A percentile compares a stretch with the other conserved stretches of the same genome.
Evolutionary conservation across 2,888 invertebrate genomes (phyloP).

Genomic region (Hirtodrosophila alboralis): DNA sequence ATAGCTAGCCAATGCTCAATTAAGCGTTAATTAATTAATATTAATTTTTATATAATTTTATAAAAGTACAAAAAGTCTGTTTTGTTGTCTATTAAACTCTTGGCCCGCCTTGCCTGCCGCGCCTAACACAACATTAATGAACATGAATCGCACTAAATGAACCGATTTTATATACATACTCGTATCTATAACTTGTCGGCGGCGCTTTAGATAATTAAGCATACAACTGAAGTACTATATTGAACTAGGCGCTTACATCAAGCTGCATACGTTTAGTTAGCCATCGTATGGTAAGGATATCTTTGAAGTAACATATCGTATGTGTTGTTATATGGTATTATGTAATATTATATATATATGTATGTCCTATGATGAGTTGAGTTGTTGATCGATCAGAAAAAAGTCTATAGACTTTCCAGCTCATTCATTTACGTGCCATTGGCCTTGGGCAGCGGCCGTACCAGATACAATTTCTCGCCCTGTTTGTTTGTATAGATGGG

Average conservation of each 20-base stretch:
- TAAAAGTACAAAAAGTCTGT: conserved; percentile 75
- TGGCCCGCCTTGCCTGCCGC: conserved; percentile 1
- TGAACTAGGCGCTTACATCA: conserved; percentile 26
- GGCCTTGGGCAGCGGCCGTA: conserved; percentile 93
- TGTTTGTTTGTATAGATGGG: conserved; percentile 99
- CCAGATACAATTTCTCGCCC: conserved; percentile 98
- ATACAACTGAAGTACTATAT: conserved; percentile 32
- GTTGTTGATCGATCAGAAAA: too few relatives aligned
- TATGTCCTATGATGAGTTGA: conserved; percentile 42
- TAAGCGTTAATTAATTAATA: conserved; percentile 57
- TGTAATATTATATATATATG: conserved; percentile 56
- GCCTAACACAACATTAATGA: conserved; percentile 3
- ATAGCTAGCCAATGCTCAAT: conserved; percentile 61
- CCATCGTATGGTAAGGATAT: conserved; percentile 52
- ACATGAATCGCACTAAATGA: conserved; percentile 28
- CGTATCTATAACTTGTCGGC: conserved; percentile 6
- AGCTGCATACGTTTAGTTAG: conserved; percentile 11
- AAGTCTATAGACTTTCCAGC: not conserved
- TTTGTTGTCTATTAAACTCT: conserved; percentile 42
- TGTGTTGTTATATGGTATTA: conserved; percentile 38
- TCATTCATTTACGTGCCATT: conserved; percentile 83
- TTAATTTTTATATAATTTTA: conserved; percentile 61
- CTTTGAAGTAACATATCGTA: conserved; percentile 56
- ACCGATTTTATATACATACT: conserved; percentile 52
- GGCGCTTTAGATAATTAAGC: conserved; percentile 17